Evolutionary conservation across 2,888 invertebrate species (phyloP), one percentile per base, ranked within the genome.

Genomic region (Drosophila gaucha): DNA sequence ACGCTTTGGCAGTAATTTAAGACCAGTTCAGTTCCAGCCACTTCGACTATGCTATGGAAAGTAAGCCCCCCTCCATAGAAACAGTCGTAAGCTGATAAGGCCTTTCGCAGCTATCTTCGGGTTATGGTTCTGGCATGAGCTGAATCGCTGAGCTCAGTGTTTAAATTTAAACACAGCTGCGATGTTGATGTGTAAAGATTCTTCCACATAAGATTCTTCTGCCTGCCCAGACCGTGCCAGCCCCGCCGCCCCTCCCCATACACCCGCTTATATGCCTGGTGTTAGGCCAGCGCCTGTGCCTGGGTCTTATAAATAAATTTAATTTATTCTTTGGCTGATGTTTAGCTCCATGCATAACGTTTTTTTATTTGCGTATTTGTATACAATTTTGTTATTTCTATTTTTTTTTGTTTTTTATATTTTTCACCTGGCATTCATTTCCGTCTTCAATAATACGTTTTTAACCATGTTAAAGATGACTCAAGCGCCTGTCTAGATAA

Each of bases 381-480:
- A 74, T 75, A 67, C 50, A 72, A 66, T 80, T 60, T 78, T 60
- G 58, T 65, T 85, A 75, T 62, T 55, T 66, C 16, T 46, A 35
- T 46, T 36, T 33, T 47, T 68, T 54, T 69, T 38, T 12, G 10
- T 12, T 57, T 44, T 63, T 38, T 22, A 39, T 46, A 33, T 36
- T 51, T 54, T 73, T 46, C 46, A 31, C 72, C 76, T 76, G 75
- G 79, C 82, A 77, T 79, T 86, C 75, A 86, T 89, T 89, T 90
- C 90, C 89, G 89, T 90, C 89, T 89, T 85, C 76, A 74, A 85
- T 85, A 88, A 85, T 86, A 86, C 68, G 85, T 86, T 88, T 88
- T 88, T 80, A 88, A 85, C 79, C 87, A 84, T 86, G 74, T 78
- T 86, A 20, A 49, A 66, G 85, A 86, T 86, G 86, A 86, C 70